Conservation (phyloP, 1,140 invertebrate genomes). For the Portunus trituberculatus region DNA sequence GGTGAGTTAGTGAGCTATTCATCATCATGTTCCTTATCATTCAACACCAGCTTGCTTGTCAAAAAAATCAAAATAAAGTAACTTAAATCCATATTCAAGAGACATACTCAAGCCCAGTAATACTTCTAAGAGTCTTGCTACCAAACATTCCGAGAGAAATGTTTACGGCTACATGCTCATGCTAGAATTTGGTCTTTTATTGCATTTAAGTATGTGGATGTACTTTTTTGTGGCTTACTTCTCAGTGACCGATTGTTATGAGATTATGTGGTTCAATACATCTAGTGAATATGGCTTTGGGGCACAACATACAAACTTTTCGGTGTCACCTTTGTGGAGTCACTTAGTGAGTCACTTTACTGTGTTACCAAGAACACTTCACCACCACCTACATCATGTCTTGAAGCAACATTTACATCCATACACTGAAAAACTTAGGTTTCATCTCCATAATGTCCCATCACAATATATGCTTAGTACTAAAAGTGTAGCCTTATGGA, state of each 20-base stretch:
- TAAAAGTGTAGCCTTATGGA: slow-evolving; percentile 62
- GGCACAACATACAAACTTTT: slow-evolving; percentile 51
- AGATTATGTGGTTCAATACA: slow-evolving; percentile 53
- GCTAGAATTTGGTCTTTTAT: slow-evolving; percentile 36
- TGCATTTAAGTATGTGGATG: slow-evolving; percentile 62
- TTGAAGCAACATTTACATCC: slow-evolving; percentile 71
- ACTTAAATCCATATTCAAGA: slow-evolving; percentile 62
- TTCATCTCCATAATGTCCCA: slow-evolving; percentile 52
- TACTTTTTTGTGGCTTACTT: slow-evolving; percentile 26
- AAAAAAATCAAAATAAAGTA: slow-evolving; percentile 70
- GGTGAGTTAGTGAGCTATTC: slow-evolving; percentile 67
- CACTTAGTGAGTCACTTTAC: slow-evolving; percentile 64
- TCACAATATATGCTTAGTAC: slow-evolving; percentile 61
- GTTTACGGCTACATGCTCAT: slow-evolving; percentile 60
- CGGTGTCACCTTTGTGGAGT: slow-evolving; percentile 35
- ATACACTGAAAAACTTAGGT: slow-evolving; percentile 64
- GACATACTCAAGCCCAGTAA: slow-evolving; percentile 63
- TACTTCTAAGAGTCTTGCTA: slow-evolving; percentile 54
- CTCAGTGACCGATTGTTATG: not conserved
- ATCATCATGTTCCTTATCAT: slow-evolving; percentile 62
- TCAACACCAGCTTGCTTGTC: slow-evolving; percentile 71
- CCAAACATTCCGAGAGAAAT: slow-evolving; percentile 51
- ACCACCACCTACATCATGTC: slow-evolving; percentile 23
- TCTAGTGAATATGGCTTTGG: slow-evolving; percentile 52
- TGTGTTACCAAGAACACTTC: slow-evolving; percentile 63